A percentile compares a stretch with the other conserved stretches of the same genome.
These are phyloP conservation scores for Chrysina gloriosa DNA, from an alignment of 2,888 invertebrate genomes.

Conservation along the genomic window DNA sequence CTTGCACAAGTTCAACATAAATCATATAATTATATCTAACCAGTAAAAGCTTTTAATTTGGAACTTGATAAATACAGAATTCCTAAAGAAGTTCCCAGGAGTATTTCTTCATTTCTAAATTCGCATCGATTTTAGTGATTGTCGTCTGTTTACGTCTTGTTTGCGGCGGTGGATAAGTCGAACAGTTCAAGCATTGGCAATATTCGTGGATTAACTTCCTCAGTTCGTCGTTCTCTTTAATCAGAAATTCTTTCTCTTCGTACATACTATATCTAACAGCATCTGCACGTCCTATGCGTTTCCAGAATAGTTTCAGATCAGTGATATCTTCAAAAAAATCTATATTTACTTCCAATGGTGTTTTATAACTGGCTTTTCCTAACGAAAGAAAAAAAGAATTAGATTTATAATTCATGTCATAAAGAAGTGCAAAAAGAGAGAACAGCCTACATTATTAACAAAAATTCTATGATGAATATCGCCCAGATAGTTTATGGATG, in stretches of 20 bases:
- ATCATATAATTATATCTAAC: background rate
- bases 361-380: conserved; percentile 14
- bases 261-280: conserved; percentile 55
- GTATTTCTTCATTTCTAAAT: conserved; percentile 40
- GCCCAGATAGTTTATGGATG: too few relatives aligned
- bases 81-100: background rate
- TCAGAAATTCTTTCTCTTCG: conserved; percentile 58
- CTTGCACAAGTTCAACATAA: too few relatives aligned
- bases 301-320: conserved; percentile 58
- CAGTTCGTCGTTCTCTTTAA: conserved; percentile 56
- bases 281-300: conserved; percentile 57
- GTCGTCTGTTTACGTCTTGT: conserved; percentile 1
- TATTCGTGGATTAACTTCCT: conserved; percentile 54
- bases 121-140: conserved; percentile 42
- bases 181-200: conserved; percentile 52
- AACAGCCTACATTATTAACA: too few relatives aligned
- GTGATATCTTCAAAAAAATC: conserved; percentile 41
- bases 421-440: too few relatives aligned
- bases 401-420: background rate
- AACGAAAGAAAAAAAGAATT: background rate
- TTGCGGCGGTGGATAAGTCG: conserved; percentile 10
- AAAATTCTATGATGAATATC: too few relatives aligned
- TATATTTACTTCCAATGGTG: conserved; percentile 28
- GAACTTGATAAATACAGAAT: background rate
- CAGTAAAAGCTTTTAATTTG: background rate